Evolutionary conservation across 2,797 vertebrate genomes (phyloP).

Genomic region (Pantherophis alleghaniensis): DNA sequence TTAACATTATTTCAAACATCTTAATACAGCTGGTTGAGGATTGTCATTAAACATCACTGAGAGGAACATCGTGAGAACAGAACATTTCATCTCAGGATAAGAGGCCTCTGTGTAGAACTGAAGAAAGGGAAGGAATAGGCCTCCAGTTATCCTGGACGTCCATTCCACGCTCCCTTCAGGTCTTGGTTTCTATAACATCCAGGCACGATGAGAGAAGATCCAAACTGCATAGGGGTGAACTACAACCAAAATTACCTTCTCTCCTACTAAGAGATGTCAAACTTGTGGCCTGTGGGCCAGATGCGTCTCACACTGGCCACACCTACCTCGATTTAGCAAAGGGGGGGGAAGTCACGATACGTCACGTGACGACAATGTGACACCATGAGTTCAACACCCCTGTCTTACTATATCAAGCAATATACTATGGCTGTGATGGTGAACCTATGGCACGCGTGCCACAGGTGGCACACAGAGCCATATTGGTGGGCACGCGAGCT

Average conservation of each 20-base stretch:
- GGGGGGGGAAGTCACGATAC: fast-evolving
- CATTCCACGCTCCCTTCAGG: background rate
- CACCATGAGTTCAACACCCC: too few relatives aligned
- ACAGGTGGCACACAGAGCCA: too few relatives aligned
- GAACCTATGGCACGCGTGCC: too few relatives aligned
- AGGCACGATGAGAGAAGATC: background rate
- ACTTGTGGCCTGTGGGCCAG: too few relatives aligned
- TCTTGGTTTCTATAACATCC: background rate
- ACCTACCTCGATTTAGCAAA: too few relatives aligned
- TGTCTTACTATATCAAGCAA: background rate
- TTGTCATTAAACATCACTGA: background rate
- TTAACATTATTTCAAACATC: background rate
- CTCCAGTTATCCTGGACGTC: background rate
- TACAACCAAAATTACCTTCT: background rate
- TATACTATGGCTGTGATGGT: background rate
- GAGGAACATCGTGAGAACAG: background rate
- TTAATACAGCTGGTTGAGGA: slow-evolving; percentile 49
- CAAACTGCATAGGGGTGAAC: background rate
- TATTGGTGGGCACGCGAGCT: too few relatives aligned
- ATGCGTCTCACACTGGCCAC: too few relatives aligned
- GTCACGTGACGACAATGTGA: too few relatives aligned
- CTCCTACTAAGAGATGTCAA: background rate
- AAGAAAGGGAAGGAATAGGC: background rate
- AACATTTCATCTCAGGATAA: background rate
- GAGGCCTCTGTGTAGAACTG: background rate